Percentiles rank a stretch among this genome's conserved stretches.
These are phyloP conservation scores for Germaria angustata DNA, from an alignment of 2,888 invertebrate species.

Conservation along the genomic window DNA sequence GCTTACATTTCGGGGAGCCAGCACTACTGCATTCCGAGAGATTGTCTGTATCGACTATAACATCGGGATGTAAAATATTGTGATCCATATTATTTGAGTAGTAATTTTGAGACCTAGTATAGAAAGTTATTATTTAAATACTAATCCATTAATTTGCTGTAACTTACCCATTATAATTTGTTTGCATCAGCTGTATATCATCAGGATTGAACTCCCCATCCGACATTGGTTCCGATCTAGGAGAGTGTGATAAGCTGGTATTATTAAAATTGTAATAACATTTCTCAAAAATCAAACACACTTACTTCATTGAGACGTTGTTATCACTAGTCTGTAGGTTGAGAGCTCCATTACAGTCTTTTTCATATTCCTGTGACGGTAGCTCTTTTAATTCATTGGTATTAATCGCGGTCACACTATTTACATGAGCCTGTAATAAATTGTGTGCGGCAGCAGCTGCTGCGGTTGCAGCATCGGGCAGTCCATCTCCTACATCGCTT, in stretches of 20 bases:
- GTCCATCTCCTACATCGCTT: conserved; percentile 22
- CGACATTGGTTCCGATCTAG: conserved; percentile 77
- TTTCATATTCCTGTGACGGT: conserved; percentile 71
- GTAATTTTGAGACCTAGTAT: conserved; percentile 76
- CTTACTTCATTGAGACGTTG: conserved; percentile 77
- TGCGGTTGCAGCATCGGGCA: conserved; percentile 31
- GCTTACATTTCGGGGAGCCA: conserved; percentile 75
- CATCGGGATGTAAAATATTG: conserved; percentile 79
- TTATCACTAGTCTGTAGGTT: conserved; percentile 75
- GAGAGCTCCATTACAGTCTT: conserved; percentile 75
- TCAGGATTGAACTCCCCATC: conserved; percentile 79
- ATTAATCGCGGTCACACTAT: conserved; percentile 32
- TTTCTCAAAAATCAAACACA: conserved; percentile 13
- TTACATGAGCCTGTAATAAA: conserved; percentile 58
- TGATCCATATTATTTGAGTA: conserved; percentile 77
- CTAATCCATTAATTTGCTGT: too few species aligned
- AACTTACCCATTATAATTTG: conserved; percentile 78
- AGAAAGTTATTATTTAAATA: neutral
- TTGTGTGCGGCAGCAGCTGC: conserved; percentile 50
- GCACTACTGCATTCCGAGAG: conserved; percentile 76
- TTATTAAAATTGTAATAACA: conserved; percentile 46
- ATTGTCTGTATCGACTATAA: conserved; percentile 79
- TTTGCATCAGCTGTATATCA: conserved; percentile 78
- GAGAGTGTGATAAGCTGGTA: conserved; percentile 38
- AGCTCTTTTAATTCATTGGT: conserved; percentile 65